A percentile compares a stretch with the other conserved stretches of the same genome.
Evolutionary conservation across 2,797 vertebrate genomes (phyloP).

Genomic region (Varecia variegata): DNA sequence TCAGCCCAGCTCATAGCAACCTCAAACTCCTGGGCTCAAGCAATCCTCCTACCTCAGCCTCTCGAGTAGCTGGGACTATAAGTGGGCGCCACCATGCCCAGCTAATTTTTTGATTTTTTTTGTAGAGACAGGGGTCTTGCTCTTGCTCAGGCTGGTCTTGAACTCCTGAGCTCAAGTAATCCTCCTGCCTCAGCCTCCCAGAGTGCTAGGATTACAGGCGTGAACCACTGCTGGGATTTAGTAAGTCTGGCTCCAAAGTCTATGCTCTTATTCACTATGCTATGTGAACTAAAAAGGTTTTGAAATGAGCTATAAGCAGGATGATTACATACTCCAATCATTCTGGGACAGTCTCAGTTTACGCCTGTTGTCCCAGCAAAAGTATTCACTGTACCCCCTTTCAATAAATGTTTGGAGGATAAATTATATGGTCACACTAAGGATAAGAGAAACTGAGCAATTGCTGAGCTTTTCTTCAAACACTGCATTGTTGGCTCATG

Average conservation of each 20-base stretch:
- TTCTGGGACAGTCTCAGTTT: not conserved
- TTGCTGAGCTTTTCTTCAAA: not conserved
- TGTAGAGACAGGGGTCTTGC: no score
- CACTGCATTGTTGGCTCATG: not conserved
- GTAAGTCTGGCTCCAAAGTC: not conserved
- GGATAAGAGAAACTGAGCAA: conserved; percentile 4
- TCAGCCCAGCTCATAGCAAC: no score
- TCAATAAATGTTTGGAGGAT: conserved; percentile 1
- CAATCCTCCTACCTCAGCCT: no score
- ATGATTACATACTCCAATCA: not conserved
- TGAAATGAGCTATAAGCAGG: not conserved
- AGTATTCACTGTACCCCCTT: not conserved
- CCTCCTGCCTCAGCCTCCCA: no score
- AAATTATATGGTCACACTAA: not conserved
- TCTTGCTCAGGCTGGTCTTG: no score
- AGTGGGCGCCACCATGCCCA: no score
- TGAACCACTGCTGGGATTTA: not conserved
- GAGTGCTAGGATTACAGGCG: no score
- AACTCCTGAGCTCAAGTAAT: no score
- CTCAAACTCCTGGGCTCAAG: no score
- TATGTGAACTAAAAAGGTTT: not conserved
- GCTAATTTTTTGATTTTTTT: no score
- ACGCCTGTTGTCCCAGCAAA: not conserved
- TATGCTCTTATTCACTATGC: not conserved
- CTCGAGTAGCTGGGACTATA: no score